These are phyloP conservation scores for Danio jaintianensis DNA, from an alignment of 2,797 vertebrate genomes.

Conservation along the genomic window DNA sequence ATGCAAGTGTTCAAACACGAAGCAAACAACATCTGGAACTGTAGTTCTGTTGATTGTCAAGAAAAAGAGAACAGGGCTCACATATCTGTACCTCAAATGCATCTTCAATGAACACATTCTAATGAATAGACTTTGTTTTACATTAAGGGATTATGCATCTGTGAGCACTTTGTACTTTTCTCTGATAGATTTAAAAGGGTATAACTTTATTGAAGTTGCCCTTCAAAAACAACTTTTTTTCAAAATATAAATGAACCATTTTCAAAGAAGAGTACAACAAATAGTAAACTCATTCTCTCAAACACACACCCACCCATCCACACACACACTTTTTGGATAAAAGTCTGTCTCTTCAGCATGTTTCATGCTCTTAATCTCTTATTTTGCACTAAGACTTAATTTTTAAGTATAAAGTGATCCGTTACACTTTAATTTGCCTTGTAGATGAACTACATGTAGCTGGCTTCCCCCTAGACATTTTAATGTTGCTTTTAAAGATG, in stretches of 20 bases:
- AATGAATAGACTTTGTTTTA: conserved; percentile 62
- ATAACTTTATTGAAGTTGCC: conserved; percentile 65
- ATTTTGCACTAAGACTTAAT: conserved; percentile 19
- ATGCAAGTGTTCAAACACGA: conserved; percentile 16
- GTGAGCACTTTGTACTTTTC: conserved; percentile 63
- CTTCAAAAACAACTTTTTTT: conserved; percentile 67
- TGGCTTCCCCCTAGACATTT: background rate
- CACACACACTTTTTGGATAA: conserved; percentile 13
- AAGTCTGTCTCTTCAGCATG: conserved; percentile 18
- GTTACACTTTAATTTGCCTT: conserved; percentile 11
- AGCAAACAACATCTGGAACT: conserved; percentile 44
- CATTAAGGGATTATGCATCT: conserved; percentile 61
- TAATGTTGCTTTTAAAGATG: conserved; percentile 20
- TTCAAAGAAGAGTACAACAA: conserved; percentile 61
- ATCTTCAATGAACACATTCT: conserved; percentile 66
- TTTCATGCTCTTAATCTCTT: conserved; percentile 19
- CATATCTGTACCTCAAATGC: conserved; percentile 63
- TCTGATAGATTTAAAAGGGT: conserved; percentile 63
- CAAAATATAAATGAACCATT: conserved; percentile 65
- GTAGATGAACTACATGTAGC: background rate
- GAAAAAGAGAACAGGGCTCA: conserved; percentile 37
- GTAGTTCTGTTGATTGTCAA: conserved; percentile 30
- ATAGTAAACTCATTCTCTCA: conserved; percentile 38
- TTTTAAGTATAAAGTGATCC: conserved; percentile 30
- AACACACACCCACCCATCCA: background rate